Base-by-base conservation (phyloP, 2,888 invertebrate species). In the Sphecodes monilicornis region DNA sequence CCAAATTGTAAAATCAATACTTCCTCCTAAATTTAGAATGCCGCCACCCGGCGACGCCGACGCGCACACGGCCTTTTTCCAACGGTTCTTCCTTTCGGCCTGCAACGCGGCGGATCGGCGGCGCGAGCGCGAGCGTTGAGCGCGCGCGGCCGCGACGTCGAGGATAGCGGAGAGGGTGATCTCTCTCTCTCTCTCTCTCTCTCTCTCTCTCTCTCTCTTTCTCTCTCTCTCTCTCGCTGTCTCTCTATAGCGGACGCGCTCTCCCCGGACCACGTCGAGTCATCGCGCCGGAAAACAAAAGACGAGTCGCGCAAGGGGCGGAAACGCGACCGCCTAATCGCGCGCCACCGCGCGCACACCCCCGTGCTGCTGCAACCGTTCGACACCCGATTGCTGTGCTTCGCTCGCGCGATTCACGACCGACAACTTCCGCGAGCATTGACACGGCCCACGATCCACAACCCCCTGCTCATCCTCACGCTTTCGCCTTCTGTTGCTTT, bases 1-100 rank as follows among this genome's bases (percentile, higher is more conserved):
- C 94, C 94, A 94, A 94, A 94, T 94, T 94, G 94, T 94, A 94
- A 94, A 94, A 94, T 94, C 94, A 94, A 94, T 94, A 94, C 93
- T 93, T 92, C 90, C 93, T 93, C 93, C 93, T 94, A 93, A 94
- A 94, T 93, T 93, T 92, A 93, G 93, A 94, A 94, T 93, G 92
- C 91, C 91, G 85, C 82, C 86, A 82, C 86, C 89, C 86, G 68
- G 83, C 88, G 86, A 73, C 89, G 80, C 72, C 86, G 86, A 84
- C 88, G 82, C 80, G 85, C 86, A 72, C 83, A 77, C 29, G 84
- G 84, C 83, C 84, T 84, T 82, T 84, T 82, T 82, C 84, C 77
- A 70, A 72, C 39, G 57, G 73, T 73, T 79, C 79, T 79, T 41
- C 84, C 79, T 82, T 78, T 76, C 81, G 80, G 79, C 76, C 77